Conservation (phyloP, 2,888 invertebrate species). For the Lithophane leautieri region DNA sequence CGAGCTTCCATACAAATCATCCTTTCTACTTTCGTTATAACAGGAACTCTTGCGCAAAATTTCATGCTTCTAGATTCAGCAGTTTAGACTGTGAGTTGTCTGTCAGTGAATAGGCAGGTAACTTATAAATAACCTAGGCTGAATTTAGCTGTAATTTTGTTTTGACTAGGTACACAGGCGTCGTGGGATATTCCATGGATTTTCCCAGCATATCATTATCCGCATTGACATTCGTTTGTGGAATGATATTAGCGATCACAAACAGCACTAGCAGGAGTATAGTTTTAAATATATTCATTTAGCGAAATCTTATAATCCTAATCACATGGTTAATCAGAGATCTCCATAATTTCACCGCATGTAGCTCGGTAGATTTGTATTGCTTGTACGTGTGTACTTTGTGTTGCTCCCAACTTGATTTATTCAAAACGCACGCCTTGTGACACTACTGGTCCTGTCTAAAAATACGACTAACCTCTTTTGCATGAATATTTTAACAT, state of each 20-base stretch:
- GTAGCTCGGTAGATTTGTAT: background rate
- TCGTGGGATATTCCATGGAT: slow-evolving; percentile 26
- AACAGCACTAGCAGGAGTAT: background rate
- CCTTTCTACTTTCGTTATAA: background rate
- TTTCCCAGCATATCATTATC: slow-evolving; percentile 32
- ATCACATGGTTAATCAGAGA: background rate
- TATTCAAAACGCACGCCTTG: slow-evolving; percentile 49
- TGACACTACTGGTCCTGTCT: slow-evolving; percentile 42
- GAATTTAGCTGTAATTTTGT: background rate
- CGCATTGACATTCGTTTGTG: slow-evolving; percentile 25
- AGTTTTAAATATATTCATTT: background rate
- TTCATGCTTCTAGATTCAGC: background rate
- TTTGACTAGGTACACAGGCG: background rate
- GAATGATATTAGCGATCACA: background rate
- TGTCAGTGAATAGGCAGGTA: no score
- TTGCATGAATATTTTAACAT: slow-evolving; percentile 62
- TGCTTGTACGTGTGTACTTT: slow-evolving; percentile 5
- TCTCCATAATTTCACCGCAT: slow-evolving; percentile 2
- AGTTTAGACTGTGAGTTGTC: no score
- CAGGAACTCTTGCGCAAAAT: background rate
- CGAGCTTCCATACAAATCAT: background rate
- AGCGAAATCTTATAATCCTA: background rate
- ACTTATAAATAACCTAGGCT: background rate
- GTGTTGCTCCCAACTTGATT: slow-evolving; percentile 29
- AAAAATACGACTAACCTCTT: slow-evolving; percentile 61